Evolutionary conservation across 2,113 vertebrate genomes (phyloP), one percentile per base, ranked within the genome.

Genomic region (Raja brachyura): DNA sequence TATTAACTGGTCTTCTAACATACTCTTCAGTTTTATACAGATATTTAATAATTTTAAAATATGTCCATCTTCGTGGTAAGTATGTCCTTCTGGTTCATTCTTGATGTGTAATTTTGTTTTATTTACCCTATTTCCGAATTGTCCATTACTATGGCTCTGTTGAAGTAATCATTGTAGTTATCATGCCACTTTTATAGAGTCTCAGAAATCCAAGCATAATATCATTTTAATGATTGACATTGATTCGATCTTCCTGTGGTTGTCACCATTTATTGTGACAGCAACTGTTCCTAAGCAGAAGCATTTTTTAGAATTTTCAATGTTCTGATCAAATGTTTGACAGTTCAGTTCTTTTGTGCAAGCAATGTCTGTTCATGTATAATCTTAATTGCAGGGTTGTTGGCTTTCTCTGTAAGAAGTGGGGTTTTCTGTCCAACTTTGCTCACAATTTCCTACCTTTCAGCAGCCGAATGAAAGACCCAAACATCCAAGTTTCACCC

Each of bases 271-370:
- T 83, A 54, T 83, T 56, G 48, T 10, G 11, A 48, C 20, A 56
- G 79, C 48, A 83, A 83, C 4, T 56, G 59, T n/a, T 59, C 16
- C 81, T 54, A 28, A n/a, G 76, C 18, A 78, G 25, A 85, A 10
- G 54, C 81, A 61, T 85, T 85, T 48, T 85, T 83, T 59, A 61
- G 56, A 85, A 25, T 25, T 61, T 85, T 85, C 28, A 85, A 85
- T 54, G 59, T 85, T 28, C 25, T 9, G 81, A 56, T 59, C 48
- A 83, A 10, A 22, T 22, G 56, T 22, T 85, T 85, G 56, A 85
- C 59, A 61, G 0, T 85, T 85, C 22, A 61, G 56, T 59, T 61
- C 25, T n/a, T 22, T n/a, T 59, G 25, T 54, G 22, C 48, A 85
- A 61, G 59, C 22, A 85, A 28, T 61, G 4, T 11, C 81, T 61